Conservation (phyloP, 2,113 vertebrate genomes). For the Rallus limicola region DNA sequence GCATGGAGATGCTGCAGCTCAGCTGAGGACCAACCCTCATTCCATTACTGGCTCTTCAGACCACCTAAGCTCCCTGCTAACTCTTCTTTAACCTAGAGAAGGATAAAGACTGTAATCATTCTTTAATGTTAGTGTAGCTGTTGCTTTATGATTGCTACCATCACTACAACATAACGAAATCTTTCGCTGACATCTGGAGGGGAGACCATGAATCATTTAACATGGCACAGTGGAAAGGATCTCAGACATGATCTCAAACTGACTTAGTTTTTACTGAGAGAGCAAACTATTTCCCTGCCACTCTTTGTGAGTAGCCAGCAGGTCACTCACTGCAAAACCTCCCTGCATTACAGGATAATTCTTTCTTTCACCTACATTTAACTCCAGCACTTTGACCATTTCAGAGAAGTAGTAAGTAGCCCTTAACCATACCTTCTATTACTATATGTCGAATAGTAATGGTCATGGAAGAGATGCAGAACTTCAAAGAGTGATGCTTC, state of each 20-base stretch:
- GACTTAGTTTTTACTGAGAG: background rate
- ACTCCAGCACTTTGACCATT: background rate
- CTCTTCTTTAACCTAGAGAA: background rate
- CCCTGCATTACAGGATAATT: background rate
- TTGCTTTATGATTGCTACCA: background rate
- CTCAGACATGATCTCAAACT: background rate
- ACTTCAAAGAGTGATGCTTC: background rate
- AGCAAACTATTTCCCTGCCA: background rate
- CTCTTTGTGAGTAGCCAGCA: background rate
- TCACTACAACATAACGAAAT: slow-evolving; percentile 5
- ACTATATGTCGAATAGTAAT: background rate
- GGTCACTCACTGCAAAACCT: background rate
- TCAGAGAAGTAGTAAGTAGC: background rate
- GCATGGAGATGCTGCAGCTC: background rate
- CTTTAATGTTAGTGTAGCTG: background rate
- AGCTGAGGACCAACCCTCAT: background rate
- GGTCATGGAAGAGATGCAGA: background rate
- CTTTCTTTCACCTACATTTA: background rate
- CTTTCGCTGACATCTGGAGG: slow-evolving; percentile 1
- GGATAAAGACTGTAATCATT: background rate
- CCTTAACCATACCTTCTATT: background rate
- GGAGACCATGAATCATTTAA: background rate
- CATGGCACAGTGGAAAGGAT: background rate
- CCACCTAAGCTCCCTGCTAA: background rate
- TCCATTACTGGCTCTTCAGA: background rate